Evolutionary conservation across 1,140 invertebrate genomes (phyloP).

Genomic region (Thalassaphorura encarpata): DNA sequence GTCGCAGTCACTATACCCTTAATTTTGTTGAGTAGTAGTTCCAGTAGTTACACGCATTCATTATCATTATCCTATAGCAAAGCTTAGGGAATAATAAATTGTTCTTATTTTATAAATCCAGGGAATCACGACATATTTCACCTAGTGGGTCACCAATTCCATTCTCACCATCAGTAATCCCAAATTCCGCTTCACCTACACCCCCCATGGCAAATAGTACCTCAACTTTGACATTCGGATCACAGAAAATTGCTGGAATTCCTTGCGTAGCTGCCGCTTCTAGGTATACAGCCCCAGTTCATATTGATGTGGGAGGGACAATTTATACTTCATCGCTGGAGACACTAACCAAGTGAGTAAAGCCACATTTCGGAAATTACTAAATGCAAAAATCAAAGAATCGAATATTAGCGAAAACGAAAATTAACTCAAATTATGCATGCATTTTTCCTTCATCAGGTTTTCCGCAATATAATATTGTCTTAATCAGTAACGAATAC

Average conservation of each 20-base stretch:
- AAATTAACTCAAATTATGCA: no score
- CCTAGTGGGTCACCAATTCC: slow-evolving; percentile 55
- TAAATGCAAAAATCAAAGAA: no score
- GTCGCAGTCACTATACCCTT: no score
- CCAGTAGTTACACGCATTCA: no score
- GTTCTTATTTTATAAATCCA: slow-evolving; percentile 35
- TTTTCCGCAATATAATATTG: no score
- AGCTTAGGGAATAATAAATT: no score
- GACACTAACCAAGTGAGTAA: slow-evolving; percentile 88
- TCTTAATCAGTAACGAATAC: no score
- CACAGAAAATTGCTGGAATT: slow-evolving; percentile 65
- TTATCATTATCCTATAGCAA: no score
- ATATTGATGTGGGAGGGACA: slow-evolving; percentile 92
- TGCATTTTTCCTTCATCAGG: no score
- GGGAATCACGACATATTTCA: slow-evolving; percentile 45
- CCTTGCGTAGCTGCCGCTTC: slow-evolving; percentile 85
- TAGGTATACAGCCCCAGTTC: slow-evolving; percentile 85
- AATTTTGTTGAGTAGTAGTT: no score
- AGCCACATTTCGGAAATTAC: no score
- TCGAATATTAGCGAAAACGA: no score
- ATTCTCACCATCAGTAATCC: slow-evolving; percentile 46
- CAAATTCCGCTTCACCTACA: slow-evolving; percentile 53
- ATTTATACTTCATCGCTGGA: slow-evolving; percentile 94
- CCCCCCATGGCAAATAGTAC: slow-evolving; percentile 35
- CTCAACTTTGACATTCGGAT: slow-evolving; percentile 2